These are phyloP conservation scores for Eilema caniola DNA, from an alignment of 2,888 invertebrate species.

Conservation along the genomic window DNA sequence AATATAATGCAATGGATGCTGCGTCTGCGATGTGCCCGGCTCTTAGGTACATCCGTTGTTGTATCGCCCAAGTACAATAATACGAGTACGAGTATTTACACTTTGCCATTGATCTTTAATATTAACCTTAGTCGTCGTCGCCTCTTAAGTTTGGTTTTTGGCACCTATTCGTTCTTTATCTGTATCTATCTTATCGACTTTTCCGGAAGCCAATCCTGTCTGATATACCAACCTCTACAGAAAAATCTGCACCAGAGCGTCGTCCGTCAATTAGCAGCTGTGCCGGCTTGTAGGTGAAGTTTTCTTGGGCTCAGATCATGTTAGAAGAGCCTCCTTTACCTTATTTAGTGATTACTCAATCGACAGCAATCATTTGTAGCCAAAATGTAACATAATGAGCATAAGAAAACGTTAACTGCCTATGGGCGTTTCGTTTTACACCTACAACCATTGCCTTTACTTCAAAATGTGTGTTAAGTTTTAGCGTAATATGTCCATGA, in stretches of 20 bases:
- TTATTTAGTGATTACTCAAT: background rate
- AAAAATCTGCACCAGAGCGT: background rate
- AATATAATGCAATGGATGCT: too few relatives aligned
- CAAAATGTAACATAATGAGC: background rate
- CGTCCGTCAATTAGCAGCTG: background rate
- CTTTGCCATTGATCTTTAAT: too few relatives aligned
- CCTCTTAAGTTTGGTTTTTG: too few relatives aligned
- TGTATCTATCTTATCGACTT: too few relatives aligned
- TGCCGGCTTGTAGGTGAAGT: background rate
- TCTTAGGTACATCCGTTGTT: too few relatives aligned
- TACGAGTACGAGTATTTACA: too few relatives aligned
- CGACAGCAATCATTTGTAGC: background rate
- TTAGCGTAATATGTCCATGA: background rate
- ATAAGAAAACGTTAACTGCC: background rate
- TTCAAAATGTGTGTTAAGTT: background rate
- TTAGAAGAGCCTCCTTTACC: background rate
- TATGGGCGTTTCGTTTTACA: background rate
- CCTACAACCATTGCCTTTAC: background rate
- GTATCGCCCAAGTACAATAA: too few relatives aligned
- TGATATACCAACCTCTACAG: too few relatives aligned
- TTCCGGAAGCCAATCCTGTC: too few relatives aligned
- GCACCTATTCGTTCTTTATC: too few relatives aligned
- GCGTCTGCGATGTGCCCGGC: too few relatives aligned
- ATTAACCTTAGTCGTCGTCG: too few relatives aligned
- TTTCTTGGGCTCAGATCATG: background rate